Evolutionary conservation across 2,113 vertebrate genomes (phyloP).

Genomic region (Tragelaphus imberbis): DNA sequence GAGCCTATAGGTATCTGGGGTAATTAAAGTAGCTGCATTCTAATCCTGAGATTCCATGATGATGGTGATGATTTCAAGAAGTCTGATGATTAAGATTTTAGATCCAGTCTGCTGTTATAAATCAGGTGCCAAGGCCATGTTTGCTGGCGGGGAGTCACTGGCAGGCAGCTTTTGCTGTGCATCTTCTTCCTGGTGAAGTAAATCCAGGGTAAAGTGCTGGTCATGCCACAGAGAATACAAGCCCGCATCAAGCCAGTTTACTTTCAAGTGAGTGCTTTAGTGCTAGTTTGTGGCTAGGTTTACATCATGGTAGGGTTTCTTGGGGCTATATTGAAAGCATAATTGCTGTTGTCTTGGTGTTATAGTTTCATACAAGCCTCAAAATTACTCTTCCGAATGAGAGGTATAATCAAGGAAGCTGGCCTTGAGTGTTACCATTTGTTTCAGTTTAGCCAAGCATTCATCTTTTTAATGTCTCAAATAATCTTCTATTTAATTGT

Average conservation of each 20-base stretch:
- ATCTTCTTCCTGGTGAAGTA: not conserved
- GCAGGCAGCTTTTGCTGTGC: not conserved
- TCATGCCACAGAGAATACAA: not conserved
- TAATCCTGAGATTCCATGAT: not conserved
- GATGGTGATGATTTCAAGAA: not conserved
- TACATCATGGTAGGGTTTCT: not conserved
- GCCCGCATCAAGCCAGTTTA: not conserved
- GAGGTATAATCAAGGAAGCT: not conserved
- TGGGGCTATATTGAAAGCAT: not conserved
- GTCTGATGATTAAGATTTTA: not conserved
- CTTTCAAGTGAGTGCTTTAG: not conserved
- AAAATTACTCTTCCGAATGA: not conserved
- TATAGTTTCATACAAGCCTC: not conserved
- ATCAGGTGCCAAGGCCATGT: not conserved
- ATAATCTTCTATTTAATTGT: not conserved
- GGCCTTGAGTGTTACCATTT: not conserved
- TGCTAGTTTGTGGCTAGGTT: constrained; percentile 9
- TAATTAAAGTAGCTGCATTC: not conserved
- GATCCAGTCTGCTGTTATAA: not conserved
- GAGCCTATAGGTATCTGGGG: not conserved
- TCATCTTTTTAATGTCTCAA: not conserved
- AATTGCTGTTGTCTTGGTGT: not conserved
- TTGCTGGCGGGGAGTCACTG: not conserved
- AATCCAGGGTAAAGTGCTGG: not conserved
- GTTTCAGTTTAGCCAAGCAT: not conserved